phyloP scores from a whole-genome alignment of 2,113 vertebrate species.

The Callorhinus ursinus region DNA sequence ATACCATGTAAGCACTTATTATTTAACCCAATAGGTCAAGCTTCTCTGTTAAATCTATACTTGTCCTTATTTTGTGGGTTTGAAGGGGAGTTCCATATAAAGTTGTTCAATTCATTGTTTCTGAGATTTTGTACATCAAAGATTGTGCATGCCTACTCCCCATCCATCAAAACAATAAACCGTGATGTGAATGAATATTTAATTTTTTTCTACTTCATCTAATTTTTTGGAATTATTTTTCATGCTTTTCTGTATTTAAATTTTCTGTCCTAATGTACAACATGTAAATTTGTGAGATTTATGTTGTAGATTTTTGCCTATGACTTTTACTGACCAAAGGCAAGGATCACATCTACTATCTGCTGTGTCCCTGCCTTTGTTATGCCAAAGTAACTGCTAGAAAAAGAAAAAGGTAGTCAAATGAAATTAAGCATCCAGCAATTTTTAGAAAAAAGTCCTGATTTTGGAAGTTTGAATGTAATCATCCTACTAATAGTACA shows the following conservation, averaged over 20 bases:
- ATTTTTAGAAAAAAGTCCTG: background rate
- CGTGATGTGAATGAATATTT: background rate
- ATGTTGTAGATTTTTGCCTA: background rate
- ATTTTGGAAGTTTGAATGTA: conserved; percentile 30
- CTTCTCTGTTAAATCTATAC: background rate
- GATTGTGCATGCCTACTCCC: background rate
- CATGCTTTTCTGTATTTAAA: background rate
- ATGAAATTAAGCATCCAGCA: background rate
- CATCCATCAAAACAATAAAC: background rate
- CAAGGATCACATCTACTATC: background rate
- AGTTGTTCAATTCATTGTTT: background rate
- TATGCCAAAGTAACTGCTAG: background rate
- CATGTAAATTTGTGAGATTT: background rate
- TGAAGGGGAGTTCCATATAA: background rate
- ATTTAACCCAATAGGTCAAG: background rate
- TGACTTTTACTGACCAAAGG: background rate
- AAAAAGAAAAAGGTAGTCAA: background rate
- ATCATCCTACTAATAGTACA: background rate
- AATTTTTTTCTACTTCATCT: background rate
- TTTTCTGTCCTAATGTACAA: background rate
- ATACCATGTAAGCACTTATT: background rate
- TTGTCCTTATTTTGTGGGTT: background rate
- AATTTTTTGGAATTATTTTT: background rate
- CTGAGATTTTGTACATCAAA: background rate
- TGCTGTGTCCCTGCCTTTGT: background rate